Conservation (phyloP, 2,888 invertebrate species). For the Marasmarcha lunaedactyla region DNA sequence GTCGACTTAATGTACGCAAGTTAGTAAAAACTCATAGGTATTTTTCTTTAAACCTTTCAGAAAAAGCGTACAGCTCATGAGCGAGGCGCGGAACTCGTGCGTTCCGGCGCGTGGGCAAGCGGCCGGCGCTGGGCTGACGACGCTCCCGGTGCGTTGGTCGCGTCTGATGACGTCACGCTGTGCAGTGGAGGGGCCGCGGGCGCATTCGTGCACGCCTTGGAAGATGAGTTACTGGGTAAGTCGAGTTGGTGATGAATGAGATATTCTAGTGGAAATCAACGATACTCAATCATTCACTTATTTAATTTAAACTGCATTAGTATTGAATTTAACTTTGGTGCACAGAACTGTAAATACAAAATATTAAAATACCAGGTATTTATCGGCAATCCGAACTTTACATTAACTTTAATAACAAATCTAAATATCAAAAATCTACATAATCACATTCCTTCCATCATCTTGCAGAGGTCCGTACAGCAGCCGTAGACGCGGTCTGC, state of each 20-base stretch:
- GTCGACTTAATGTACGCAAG: no score
- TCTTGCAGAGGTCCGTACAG: constrained; percentile 88
- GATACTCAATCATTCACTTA: no score
- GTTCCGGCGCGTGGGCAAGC: constrained; percentile 86
- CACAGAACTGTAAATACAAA: no score
- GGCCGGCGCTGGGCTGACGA: constrained; percentile 78
- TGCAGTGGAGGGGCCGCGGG: constrained; percentile 95
- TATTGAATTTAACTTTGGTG: no score
- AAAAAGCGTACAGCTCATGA: constrained; percentile 88
- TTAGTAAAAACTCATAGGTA: no score
- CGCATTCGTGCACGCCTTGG: constrained; percentile 97
- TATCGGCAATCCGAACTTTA: no score
- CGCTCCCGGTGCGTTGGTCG: constrained; percentile 89
- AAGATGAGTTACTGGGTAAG: constrained; percentile 92
- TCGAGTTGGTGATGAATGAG: constrained; percentile 3
- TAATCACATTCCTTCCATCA: no score
- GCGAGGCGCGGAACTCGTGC: constrained; percentile 83
- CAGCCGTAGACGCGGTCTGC: constrained; percentile 94
- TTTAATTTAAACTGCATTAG: no score
- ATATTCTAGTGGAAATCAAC: neutral
- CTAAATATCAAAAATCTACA: no score
- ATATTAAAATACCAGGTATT: no score
- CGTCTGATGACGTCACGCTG: constrained; percentile 57
- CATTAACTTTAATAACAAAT: no score
- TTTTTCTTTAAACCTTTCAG: no score